Percentiles rank a stretch among this genome's conserved stretches.
These are phyloP conservation scores for Oryzias melastigma DNA, from an alignment of 2,113 vertebrate genomes.

Conservation along the genomic window DNA sequence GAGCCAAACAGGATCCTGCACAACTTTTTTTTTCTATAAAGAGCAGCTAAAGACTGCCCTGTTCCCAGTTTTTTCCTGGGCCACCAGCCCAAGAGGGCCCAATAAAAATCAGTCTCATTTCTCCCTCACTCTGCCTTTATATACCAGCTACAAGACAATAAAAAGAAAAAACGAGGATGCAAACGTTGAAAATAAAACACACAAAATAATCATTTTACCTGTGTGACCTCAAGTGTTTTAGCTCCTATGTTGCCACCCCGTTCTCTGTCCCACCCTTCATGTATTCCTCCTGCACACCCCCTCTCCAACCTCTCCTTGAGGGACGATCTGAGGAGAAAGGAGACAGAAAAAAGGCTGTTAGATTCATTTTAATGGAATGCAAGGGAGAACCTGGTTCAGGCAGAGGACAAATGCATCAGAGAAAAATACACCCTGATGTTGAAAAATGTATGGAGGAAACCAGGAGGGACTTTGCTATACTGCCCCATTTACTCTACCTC, in stretches of 20 bases:
- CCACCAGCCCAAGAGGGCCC: conserved; percentile 55
- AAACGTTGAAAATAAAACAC: conserved; percentile 9
- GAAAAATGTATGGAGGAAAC: conserved; percentile 61
- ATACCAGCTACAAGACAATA: conserved; percentile 18
- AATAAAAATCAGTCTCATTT: conserved; percentile 65
- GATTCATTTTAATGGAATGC: conserved; percentile 59
- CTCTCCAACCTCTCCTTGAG: conserved; percentile 51
- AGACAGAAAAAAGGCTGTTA: conserved; percentile 50
- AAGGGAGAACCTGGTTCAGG: conserved; percentile 54
- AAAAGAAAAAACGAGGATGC: neutral
- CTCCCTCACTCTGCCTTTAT: conserved; percentile 44
- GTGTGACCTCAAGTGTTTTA: conserved; percentile 54
- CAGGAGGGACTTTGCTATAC: conserved; percentile 57
- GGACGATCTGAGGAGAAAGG: conserved; percentile 53
- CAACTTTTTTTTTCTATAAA: conserved; percentile 62
- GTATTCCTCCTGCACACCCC: conserved; percentile 69
- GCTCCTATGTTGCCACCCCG: conserved; percentile 55
- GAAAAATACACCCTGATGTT: conserved; percentile 40
- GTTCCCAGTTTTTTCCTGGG: conserved; percentile 53
- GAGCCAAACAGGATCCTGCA: conserved; percentile 57
- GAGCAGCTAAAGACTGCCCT: conserved; percentile 63
- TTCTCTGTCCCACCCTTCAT: conserved; percentile 74
- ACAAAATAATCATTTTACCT: conserved; percentile 61
- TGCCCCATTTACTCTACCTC: conserved; percentile 64
- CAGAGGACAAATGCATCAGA: conserved; percentile 63